These are phyloP conservation scores for Synanthedon myopaeformis DNA, from an alignment of 2,888 invertebrate species.

Conservation along the genomic window DNA sequence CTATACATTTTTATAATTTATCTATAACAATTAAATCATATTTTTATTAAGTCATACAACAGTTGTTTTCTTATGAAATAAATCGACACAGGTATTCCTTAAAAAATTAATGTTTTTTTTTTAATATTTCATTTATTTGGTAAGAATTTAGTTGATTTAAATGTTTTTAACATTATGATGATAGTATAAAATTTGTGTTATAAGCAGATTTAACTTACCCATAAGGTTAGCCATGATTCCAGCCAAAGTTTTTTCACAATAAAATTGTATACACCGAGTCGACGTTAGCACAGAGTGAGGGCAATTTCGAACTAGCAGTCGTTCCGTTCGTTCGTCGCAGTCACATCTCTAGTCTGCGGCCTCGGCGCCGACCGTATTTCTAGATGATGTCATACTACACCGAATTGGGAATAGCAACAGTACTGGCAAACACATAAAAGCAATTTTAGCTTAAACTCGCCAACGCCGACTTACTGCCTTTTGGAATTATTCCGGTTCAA, in stretches of 20 bases:
- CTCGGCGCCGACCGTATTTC: slow-evolving; percentile 10
- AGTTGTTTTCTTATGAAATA: too few relatives aligned
- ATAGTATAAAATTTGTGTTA: too few relatives aligned
- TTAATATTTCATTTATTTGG: too few relatives aligned
- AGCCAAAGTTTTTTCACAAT: slow-evolving; percentile 21
- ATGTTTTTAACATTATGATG: too few relatives aligned
- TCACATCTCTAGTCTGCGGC: slow-evolving; percentile 13
- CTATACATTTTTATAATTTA: too few relatives aligned
- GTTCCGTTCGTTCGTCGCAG: slow-evolving; percentile 5
- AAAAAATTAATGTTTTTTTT: too few relatives aligned
- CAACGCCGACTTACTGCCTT: slow-evolving; percentile 4
- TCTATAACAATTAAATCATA: too few relatives aligned
- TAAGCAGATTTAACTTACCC: slow-evolving; percentile 33
- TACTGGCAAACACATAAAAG: too few relatives aligned
- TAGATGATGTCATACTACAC: slow-evolving; percentile 25
- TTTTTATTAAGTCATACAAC: too few relatives aligned
- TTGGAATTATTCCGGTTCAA: not conserved
- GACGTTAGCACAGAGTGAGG: slow-evolving; percentile 28
- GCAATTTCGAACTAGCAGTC: slow-evolving; percentile 25
- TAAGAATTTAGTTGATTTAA: too few relatives aligned
- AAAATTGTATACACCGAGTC: slow-evolving; percentile 7
- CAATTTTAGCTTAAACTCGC: too few relatives aligned
- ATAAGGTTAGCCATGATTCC: slow-evolving; percentile 53
- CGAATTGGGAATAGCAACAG: not conserved
- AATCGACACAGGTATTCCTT: too few relatives aligned